phyloP scores from a whole-genome alignment of 1,140 invertebrate species.

The Mamestra configurata region DNA sequence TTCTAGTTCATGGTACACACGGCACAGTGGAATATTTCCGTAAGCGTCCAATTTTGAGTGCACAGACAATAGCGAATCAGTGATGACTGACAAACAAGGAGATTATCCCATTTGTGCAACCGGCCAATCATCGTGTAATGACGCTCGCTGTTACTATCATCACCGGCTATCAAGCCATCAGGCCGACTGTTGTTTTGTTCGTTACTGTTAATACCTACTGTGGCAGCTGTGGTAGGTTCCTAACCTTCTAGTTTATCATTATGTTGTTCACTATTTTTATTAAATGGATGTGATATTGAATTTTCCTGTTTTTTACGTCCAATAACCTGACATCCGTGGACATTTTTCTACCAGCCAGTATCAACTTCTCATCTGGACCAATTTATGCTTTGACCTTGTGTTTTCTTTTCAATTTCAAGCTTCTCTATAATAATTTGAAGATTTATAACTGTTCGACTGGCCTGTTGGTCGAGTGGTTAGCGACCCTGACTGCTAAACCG shows the following conservation, averaged over 20 bases:
- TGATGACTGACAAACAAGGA: not conserved
- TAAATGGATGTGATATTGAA: not conserved
- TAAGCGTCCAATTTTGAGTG: slow-evolving; percentile 4
- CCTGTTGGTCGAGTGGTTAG: no score
- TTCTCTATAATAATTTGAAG: no score
- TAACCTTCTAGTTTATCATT: not conserved
- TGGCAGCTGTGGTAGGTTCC: not conserved
- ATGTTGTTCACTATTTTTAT: slow-evolving; percentile 7
- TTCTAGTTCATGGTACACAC: no score
- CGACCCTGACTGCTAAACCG: no score
- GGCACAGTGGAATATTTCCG: not conserved
- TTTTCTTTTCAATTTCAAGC: no score
- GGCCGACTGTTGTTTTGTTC: not conserved
- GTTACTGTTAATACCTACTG: not conserved
- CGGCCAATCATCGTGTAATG: slow-evolving; percentile 1
- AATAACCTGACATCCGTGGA: no score
- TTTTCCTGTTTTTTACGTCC: no score
- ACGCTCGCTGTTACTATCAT: not conserved
- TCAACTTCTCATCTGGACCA: no score
- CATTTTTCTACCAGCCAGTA: no score
- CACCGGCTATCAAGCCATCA: not conserved
- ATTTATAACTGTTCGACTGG: no score
- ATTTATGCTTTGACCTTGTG: no score
- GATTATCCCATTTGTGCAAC: slow-evolving; percentile 23
- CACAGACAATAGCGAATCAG: slow-evolving; percentile 6